Percentiles rank a stretch among this genome's conserved stretches.
Conservation (phyloP, 2,113 vertebrate species). For the Accipiter cooperii region DNA sequence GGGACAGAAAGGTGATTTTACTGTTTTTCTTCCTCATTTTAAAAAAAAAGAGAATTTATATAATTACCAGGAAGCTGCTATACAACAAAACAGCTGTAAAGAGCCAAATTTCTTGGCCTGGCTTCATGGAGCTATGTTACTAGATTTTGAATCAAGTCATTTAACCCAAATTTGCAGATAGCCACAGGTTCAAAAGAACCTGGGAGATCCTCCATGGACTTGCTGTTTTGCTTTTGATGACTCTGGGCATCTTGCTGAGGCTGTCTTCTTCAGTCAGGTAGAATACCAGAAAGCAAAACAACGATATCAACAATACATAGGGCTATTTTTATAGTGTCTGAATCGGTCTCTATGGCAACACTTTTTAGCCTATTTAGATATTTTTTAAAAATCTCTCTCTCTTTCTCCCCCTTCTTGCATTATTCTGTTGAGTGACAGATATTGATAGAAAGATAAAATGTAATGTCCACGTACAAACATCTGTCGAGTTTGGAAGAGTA, state of each 20-base stretch:
- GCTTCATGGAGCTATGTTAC: neutral
- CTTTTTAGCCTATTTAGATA: constrained; percentile 7
- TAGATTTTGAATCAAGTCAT: neutral
- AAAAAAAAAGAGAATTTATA: neutral
- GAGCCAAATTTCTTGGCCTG: neutral
- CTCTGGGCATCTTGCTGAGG: neutral
- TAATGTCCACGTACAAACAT: neutral
- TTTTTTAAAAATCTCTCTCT: neutral
- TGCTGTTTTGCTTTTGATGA: neutral
- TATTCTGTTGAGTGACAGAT: neutral
- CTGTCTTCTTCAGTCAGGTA: neutral
- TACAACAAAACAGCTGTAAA: neutral
- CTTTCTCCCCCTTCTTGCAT: neutral
- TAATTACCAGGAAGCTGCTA: neutral
- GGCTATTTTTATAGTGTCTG: neutral
- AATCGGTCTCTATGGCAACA: neutral
- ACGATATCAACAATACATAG: neutral
- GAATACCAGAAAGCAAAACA: neutral
- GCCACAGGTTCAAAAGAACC: neutral
- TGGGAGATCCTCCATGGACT: neutral
- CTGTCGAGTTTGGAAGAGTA: neutral
- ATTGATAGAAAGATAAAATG: neutral
- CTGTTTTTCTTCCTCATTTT: neutral
- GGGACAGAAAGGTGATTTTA: neutral
- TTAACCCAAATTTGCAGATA: neutral